phyloP scores from a whole-genome alignment of 2,113 vertebrate species.

The Rousettus leschenaultii region DNA sequence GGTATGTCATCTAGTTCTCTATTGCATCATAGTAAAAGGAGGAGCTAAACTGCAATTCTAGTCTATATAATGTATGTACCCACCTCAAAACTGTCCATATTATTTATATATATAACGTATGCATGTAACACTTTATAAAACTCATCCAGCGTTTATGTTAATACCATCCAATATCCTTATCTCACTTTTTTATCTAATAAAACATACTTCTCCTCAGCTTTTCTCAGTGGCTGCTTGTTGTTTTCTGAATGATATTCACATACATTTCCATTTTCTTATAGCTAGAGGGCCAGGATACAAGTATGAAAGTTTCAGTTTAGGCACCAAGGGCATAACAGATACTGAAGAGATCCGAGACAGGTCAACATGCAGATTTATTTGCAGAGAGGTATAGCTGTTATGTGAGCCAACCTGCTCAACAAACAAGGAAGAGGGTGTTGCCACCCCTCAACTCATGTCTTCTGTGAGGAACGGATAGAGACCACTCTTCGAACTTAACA shows the following conservation, averaged over 20 bases:
- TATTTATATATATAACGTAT: too few species aligned
- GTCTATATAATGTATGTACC: background rate
- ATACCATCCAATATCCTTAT: background rate
- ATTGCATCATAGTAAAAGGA: background rate
- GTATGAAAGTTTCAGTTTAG: background rate
- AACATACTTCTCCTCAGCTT: background rate
- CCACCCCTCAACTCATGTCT: background rate
- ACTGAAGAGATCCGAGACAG: background rate
- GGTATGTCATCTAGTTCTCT: background rate
- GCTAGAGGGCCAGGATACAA: background rate
- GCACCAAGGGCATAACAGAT: background rate
- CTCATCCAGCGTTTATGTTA: background rate
- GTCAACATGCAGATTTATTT: background rate
- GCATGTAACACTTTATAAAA: background rate
- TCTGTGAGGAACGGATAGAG: rapidly evolving
- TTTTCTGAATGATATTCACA: background rate
- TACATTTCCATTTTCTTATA: background rate
- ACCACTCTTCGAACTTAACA: rapidly evolving
- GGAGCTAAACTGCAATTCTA: rapidly evolving
- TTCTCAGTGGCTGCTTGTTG: background rate
- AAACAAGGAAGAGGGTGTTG: rapidly evolving
- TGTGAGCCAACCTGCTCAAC: background rate
- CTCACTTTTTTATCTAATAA: background rate
- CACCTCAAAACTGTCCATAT: rapidly evolving
- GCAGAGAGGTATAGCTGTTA: background rate